These are phyloP conservation scores for Arothron firmamentum DNA, from an alignment of 2,113 vertebrate genomes.

Conservation along the genomic window DNA sequence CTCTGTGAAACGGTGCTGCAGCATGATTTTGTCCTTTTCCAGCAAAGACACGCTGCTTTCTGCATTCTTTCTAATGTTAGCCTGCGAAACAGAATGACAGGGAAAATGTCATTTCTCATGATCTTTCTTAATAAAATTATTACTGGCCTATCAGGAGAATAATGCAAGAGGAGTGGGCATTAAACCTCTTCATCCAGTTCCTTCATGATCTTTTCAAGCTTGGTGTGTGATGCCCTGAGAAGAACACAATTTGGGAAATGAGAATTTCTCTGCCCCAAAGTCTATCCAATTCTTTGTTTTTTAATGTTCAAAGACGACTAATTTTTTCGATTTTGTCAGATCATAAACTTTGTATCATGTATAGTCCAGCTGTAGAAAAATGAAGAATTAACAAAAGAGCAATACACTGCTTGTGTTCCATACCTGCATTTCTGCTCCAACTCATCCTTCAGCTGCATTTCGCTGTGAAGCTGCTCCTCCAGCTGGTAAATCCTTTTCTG, in stretches of 20 bases:
- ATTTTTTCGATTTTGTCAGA: too few relatives aligned
- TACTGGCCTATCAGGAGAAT: background rate
- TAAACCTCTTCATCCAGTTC: conserved; percentile 96
- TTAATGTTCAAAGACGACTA: too few relatives aligned
- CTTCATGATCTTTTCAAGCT: conserved; percentile 95
- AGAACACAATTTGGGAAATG: conserved; percentile 15
- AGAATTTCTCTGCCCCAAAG: too few relatives aligned
- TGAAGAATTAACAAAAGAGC: background rate
- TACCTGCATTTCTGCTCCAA: conserved; percentile 98
- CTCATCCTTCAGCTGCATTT: conserved; percentile 98
- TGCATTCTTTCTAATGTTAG: conserved; percentile 81
- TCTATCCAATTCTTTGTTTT: too few relatives aligned
- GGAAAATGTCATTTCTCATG: background rate
- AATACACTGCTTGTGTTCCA: background rate
- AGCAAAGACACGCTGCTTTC: conserved; percentile 84
- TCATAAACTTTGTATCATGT: too few relatives aligned
- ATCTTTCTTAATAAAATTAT: background rate
- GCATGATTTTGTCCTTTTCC: conserved; percentile 94
- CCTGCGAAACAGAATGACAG: conserved; percentile 47
- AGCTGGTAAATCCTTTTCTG: conserved; percentile 93
- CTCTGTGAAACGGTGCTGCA: conserved; percentile 89
- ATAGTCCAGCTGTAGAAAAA: too few relatives aligned
- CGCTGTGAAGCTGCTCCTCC: conserved; percentile 94
- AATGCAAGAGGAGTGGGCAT: background rate
- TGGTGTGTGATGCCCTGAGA: conserved; percentile 85